These are phyloP conservation scores for Papilio aristodemus DNA, from an alignment of 1,140 invertebrate species.

Conservation along the genomic window DNA sequence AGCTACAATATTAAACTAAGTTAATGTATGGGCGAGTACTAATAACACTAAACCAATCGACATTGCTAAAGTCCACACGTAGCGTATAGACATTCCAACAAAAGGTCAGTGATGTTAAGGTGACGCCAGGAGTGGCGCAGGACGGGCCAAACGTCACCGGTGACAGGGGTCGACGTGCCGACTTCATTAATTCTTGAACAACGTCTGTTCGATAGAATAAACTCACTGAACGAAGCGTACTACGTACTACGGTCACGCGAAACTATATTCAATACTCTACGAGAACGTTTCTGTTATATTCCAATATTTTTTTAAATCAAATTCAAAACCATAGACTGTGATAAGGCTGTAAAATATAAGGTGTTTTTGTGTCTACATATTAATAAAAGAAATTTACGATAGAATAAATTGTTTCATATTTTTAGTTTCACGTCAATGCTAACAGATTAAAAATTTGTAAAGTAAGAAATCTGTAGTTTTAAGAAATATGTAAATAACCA, in stretches of 20 bases:
- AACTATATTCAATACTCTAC: slow-evolving; percentile 6
- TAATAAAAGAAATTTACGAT: too few relatives aligned
- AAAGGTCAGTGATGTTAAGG: slow-evolving; percentile 46
- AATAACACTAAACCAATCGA: slow-evolving; percentile 38
- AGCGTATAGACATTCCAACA: slow-evolving; percentile 61
- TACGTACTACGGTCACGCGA: slow-evolving; percentile 22
- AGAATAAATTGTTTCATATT: too few relatives aligned
- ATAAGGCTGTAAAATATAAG: too few relatives aligned
- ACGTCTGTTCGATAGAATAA: slow-evolving; percentile 64
- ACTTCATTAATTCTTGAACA: slow-evolving; percentile 75
- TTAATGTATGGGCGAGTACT: too few relatives aligned
- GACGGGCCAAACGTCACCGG: slow-evolving; percentile 53
- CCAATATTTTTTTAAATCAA: background rate
- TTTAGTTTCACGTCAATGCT: too few relatives aligned
- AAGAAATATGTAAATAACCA: too few relatives aligned
- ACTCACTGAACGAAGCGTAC: slow-evolving; percentile 41
- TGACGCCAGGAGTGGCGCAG: slow-evolving; percentile 48
- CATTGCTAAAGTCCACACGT: slow-evolving; percentile 54
- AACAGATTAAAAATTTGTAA: too few relatives aligned
- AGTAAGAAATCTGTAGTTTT: too few relatives aligned
- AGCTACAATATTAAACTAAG: too few relatives aligned
- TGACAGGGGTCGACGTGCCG: slow-evolving; percentile 73
- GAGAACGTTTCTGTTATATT: background rate
- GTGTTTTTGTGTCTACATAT: too few relatives aligned
- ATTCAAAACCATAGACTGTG: background rate